These are phyloP conservation scores for Phoronis australis DNA, from an alignment of 2,888 invertebrate species.

Conservation along the genomic window DNA sequence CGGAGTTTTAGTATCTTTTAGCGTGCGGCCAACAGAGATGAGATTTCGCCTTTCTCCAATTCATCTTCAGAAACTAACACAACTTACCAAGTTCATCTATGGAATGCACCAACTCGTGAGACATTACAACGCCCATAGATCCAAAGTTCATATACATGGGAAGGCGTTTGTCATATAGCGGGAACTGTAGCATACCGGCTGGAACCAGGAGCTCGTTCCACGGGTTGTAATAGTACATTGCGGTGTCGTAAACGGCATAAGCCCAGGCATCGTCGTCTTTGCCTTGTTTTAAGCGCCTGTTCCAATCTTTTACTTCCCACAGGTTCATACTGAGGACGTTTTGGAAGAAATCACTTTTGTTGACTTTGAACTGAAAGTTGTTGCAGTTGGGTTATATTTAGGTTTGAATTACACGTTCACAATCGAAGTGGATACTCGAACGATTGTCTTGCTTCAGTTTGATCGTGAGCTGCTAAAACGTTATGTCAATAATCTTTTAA, in stretches of 20 bases:
- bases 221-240: constrained; percentile 24
- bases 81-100: constrained; percentile 36
- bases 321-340: constrained; percentile 56
- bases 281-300: constrained; percentile 16
- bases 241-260: constrained; percentile 23
- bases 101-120: constrained; percentile 28
- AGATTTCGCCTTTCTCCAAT: too few species aligned
- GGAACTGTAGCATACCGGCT: constrained; percentile 39
- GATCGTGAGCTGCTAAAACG: too few species aligned
- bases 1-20: too few species aligned
- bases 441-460: too few species aligned
- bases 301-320: constrained; percentile 50
- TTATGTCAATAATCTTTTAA: too few species aligned
- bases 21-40: too few species aligned
- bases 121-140: constrained; percentile 32
- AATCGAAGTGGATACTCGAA: too few species aligned
- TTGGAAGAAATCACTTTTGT: constrained; percentile 57
- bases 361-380: constrained; percentile 55
- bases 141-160: constrained; percentile 41
- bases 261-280: constrained; percentile 27
- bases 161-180: constrained; percentile 32
- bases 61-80: neutral
- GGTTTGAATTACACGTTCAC: too few species aligned
- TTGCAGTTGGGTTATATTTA: too few species aligned
- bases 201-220: constrained; percentile 43